Conservation (phyloP, 2,113 vertebrate species). For the Taxidea taxus region DNA sequence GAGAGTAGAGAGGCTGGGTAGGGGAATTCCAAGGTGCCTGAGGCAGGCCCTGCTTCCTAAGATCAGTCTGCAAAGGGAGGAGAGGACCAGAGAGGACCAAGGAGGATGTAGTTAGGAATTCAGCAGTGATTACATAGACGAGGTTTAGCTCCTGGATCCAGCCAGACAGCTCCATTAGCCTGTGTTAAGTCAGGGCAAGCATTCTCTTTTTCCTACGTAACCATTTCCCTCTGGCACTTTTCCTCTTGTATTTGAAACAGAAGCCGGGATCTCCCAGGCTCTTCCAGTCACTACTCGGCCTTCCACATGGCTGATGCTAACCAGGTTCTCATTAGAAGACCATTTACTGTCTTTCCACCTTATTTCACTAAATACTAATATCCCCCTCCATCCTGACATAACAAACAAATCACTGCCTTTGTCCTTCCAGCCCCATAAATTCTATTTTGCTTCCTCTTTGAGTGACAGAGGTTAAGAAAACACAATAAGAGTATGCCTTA, state of each 20-base stretch:
- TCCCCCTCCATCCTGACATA: neutral
- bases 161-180: neutral
- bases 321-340: neutral
- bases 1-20: neutral
- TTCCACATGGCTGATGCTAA: neutral
- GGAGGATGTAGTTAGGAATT: neutral
- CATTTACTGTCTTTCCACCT: neutral
- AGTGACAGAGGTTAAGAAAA: constrained; percentile 35
- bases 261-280: neutral
- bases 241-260: neutral
- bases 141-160: neutral
- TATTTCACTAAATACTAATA: neutral
- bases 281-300: neutral
- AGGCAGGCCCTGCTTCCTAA: neutral
- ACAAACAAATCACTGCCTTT: neutral
- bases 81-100: neutral
- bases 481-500: neutral
- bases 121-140: neutral
- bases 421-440: neutral
- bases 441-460: neutral
- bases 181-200: too few species aligned
- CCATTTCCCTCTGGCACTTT: neutral
- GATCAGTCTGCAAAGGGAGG: neutral
- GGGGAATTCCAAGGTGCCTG: neutral
- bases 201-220: neutral